Conservation (phyloP, 2,797 vertebrate genomes). For the Euphonia xanthogaster region DNA sequence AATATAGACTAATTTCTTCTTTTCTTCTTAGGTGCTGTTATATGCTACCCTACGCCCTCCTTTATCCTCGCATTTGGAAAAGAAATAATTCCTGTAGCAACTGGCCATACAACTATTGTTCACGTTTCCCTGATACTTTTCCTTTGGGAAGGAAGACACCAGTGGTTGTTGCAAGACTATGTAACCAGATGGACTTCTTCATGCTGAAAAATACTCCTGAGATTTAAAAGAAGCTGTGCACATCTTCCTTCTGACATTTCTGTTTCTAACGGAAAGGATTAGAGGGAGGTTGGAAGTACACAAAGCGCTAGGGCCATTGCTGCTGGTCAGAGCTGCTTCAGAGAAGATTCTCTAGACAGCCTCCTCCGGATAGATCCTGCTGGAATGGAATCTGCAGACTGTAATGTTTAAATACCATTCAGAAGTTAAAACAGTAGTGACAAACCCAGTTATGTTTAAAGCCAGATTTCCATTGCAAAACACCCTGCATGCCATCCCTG, state of each 20-base stretch:
- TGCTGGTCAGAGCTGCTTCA: constrained; percentile 34
- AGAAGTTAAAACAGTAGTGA: constrained; percentile 58
- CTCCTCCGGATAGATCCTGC: constrained; percentile 11
- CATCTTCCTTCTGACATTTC: constrained; percentile 15
- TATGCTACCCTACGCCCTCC: neutral
- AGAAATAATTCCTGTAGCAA: neutral
- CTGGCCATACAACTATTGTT: neutral
- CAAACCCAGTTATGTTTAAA: constrained; percentile 64
- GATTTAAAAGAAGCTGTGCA: constrained; percentile 20
- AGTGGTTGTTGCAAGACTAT: neutral
- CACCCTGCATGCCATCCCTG: constrained; percentile 46
- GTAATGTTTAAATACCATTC: constrained; percentile 51
- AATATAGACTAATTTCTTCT: neutral
- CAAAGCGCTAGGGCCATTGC: neutral
- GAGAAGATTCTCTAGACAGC: constrained; percentile 27
- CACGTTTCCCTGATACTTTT: neutral
- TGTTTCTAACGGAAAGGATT: constrained; percentile 19
- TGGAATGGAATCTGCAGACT: constrained; percentile 4
- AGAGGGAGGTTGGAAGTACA: neutral
- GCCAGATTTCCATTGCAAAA: constrained; percentile 71
- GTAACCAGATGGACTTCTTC: neutral
- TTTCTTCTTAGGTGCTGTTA: neutral
- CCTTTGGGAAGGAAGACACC: neutral
- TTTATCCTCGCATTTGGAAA: neutral
- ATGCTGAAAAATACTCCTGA: constrained; percentile 19